These are phyloP conservation scores for Tigriopus japonicus DNA, from an alignment of 1,140 invertebrate genomes.

Conservation along the genomic window DNA sequence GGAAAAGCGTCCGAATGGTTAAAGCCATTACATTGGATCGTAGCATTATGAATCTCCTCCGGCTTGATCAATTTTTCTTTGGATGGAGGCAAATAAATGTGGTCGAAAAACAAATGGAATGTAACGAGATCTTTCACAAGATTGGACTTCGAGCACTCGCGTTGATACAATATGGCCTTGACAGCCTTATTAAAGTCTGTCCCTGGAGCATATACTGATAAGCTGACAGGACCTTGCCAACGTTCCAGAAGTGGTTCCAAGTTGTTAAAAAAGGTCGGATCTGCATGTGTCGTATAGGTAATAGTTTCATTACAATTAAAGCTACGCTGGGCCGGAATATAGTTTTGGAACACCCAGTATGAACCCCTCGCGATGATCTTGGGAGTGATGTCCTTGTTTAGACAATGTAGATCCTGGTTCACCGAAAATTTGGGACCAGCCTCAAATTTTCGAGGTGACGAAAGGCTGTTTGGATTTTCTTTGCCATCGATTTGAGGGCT, in stretches of 20 bases:
- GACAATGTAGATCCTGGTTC: neutral
- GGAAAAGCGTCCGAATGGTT: too few relatives aligned
- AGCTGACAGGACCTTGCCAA: slow-evolving; percentile 46
- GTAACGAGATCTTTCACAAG: slow-evolving; percentile 46
- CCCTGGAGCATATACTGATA: slow-evolving; percentile 54
- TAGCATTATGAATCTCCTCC: neutral
- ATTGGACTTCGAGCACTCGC: slow-evolving; percentile 25
- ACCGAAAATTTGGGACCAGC: too few relatives aligned
- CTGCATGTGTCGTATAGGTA: slow-evolving; percentile 79
- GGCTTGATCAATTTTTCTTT: neutral
- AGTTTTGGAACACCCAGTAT: slow-evolving; percentile 77
- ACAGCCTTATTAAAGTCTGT: slow-evolving; percentile 43
- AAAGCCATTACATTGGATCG: too few relatives aligned
- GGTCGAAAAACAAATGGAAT: slow-evolving; percentile 68
- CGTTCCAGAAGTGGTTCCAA: slow-evolving; percentile 52
- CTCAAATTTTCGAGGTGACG: too few relatives aligned
- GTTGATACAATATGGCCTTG: slow-evolving; percentile 43
- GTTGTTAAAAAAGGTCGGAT: slow-evolving; percentile 77
- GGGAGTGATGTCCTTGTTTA: neutral
- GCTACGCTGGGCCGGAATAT: slow-evolving; percentile 33
- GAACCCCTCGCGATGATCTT: slow-evolving; percentile 39
- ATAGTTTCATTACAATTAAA: slow-evolving; percentile 55
- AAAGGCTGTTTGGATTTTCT: too few relatives aligned
- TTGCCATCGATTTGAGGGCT: too few relatives aligned
- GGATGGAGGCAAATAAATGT: slow-evolving; percentile 35